Conservation (phyloP, 2,888 invertebrate species). For the Malthinus flaveolus region DNA sequence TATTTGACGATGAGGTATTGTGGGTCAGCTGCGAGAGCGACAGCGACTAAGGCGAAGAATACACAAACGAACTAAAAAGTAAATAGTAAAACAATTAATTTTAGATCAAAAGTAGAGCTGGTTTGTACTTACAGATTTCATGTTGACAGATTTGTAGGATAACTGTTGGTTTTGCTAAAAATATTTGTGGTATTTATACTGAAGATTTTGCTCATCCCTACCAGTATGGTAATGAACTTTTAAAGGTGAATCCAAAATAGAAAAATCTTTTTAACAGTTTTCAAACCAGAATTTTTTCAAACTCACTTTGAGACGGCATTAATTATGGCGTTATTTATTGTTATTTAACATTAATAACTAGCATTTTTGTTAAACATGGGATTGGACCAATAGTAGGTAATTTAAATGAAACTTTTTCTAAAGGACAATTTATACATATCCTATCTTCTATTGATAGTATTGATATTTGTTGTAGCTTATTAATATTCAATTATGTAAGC, state of each 20-base stretch:
- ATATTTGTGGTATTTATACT: background rate
- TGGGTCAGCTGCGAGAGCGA: background rate
- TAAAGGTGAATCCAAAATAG: background rate
- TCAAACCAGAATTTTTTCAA: no score
- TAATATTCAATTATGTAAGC: no score
- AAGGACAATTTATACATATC: no score
- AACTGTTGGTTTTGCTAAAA: background rate
- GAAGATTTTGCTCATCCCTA: background rate
- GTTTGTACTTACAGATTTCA: background rate
- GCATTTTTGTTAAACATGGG: no score
- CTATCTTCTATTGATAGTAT: no score
- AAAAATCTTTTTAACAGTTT: background rate
- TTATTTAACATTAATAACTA: no score
- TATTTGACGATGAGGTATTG: conserved; percentile 1
- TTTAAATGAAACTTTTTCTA: no score
- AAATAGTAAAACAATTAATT: background rate
- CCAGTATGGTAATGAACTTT: background rate
- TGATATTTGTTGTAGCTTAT: no score
- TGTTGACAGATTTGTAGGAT: background rate
- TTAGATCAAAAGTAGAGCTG: background rate
- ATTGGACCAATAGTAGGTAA: no score
- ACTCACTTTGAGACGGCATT: no score
- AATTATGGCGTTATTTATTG: no score
- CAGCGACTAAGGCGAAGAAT: background rate
- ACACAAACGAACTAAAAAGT: background rate